These are phyloP conservation scores for Drosophila mayri DNA, from an alignment of 1,140 invertebrate genomes.

Conservation along the genomic window DNA sequence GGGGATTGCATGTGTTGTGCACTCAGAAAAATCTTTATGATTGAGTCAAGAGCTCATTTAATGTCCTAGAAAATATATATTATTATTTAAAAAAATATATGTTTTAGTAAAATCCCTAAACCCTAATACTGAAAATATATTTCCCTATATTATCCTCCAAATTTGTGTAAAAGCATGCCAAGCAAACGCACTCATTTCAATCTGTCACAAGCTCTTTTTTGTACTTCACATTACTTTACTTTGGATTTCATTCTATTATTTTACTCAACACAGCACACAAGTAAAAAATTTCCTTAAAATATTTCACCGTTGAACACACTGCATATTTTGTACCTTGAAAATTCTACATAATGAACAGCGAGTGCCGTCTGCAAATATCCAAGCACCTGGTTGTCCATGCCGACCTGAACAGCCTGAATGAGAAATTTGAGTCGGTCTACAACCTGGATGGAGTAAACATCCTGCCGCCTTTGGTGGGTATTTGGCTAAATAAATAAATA, in stretches of 20 bases:
- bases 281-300: conserved; percentile 26
- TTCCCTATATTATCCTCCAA: neutral
- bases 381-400: neutral
- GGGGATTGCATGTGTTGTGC: conserved; percentile 31
- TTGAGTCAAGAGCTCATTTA: too few species aligned
- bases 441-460: conserved; percentile 37
- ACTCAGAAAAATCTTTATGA: conserved; percentile 7
- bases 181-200: conserved; percentile 14
- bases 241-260: conserved; percentile 23
- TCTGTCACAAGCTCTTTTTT: conserved; percentile 12
- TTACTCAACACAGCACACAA: conserved; percentile 27
- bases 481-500: too few species aligned
- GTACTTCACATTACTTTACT: neutral
- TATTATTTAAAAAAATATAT: neutral
- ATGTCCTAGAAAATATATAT: neutral
- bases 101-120: too few species aligned
- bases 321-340: conserved; percentile 23
- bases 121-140: too few species aligned
- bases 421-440: conserved; percentile 29
- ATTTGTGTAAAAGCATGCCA: neutral
- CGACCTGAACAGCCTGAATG: neutral
- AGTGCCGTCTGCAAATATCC: conserved; percentile 24
- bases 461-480: conserved; percentile 56
- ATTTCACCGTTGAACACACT: conserved; percentile 15
- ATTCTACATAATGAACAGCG: conserved; percentile 38